Conservation (phyloP, 2,113 vertebrate genomes). For the Herpailurus yagouaroundi region DNA sequence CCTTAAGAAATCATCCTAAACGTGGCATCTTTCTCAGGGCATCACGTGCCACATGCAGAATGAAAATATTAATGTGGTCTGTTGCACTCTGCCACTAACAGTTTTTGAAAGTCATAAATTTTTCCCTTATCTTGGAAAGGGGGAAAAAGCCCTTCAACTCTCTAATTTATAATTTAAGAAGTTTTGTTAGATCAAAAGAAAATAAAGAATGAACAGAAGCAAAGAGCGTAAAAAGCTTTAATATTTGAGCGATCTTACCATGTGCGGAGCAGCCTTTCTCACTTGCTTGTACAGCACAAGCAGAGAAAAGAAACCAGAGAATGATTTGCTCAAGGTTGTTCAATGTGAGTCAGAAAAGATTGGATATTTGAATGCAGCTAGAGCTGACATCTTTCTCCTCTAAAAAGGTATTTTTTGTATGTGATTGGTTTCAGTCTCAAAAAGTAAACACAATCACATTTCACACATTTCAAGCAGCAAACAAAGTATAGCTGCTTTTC, state of each 20-base stretch:
- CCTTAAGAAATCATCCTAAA: background rate
- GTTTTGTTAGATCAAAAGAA: constrained; percentile 68
- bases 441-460: constrained; percentile 37
- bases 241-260: background rate
- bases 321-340: constrained; percentile 64
- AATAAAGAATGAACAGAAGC: constrained; percentile 66
- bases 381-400: constrained; percentile 8
- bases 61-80: background rate
- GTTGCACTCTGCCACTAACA: background rate
- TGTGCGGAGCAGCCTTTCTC: background rate
- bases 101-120: constrained; percentile 40
- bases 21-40: background rate
- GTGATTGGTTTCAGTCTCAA: constrained; percentile 66
- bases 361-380: constrained; percentile 44
- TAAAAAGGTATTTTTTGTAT: constrained; percentile 63
- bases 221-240: constrained; percentile 15
- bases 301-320: background rate
- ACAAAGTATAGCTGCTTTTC: background rate
- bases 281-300: background rate
- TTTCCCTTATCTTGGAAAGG: background rate
- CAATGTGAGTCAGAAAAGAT: constrained; percentile 59
- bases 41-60: background rate
- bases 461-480: constrained; percentile 61
- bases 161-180: constrained; percentile 75
- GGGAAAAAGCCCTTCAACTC: background rate